Base-by-base conservation (phyloP, 2,888 invertebrate species). In the Callinectes sapidus region DNA sequence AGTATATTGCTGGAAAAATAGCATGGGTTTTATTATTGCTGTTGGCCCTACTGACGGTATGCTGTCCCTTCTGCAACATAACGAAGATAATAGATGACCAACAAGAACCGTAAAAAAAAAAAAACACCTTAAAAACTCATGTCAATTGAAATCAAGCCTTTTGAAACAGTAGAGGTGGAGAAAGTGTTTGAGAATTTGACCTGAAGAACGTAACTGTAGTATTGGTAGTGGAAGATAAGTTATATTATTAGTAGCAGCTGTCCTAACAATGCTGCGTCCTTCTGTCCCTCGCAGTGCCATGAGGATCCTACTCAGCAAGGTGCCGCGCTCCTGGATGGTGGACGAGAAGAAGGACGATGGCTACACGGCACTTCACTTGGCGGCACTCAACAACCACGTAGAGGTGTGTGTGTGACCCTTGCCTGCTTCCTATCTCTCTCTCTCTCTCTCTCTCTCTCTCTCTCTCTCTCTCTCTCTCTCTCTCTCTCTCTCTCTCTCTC, bases 331-430 rank as follows among this genome's bases (percentile, higher is more conserved):
- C 2, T 99, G 99, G 99, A 98, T 99, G 95, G 99, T 99, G 93
- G 99, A 99, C 96, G 99, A 99, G 96, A 99, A 99, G 95, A 99
- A 99, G 96, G 99, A 99, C 96, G 99, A 99, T 95, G 99, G 99
- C 1, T 99, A 99, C 96, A 99, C 99, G 0, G 99, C 99, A 0
- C 96, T 99, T 39, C 99, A 99, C 96, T 96, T 99, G 95, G 99
- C 99, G 0, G 98, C 99, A 0, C 97, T 99, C 61, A 99, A 99
- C 96, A 99, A 99, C 96, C 99, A 99, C 96, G 98, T 98, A 0
- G 98, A 99, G 96, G 99, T 99, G 81, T 99, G 98, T 96, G 99
- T 99, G 81, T 99, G 98, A 0, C 98, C 99, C 96, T 18, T 16
- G 6, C 13, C 48, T 10, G 48, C 48, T n/a, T 54, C 32, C 13